Base-by-base conservation (phyloP, 2,888 invertebrate species). In the Dolichopus griseipennis region DNA sequence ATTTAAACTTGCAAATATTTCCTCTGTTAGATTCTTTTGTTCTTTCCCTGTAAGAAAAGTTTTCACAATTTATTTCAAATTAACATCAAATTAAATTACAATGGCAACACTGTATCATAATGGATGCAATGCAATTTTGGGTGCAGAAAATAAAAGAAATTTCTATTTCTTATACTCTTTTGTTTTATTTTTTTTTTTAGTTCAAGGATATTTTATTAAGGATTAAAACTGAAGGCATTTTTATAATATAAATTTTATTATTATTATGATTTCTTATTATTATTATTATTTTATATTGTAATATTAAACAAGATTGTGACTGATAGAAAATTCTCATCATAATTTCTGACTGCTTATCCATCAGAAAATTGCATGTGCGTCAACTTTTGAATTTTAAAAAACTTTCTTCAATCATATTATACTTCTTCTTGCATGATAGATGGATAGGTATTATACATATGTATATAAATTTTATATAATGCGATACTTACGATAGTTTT, bases 261-360 rank as follows among this genome's bases (percentile, higher is more conserved):
- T 52, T 52, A 18, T 52, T 52, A 18, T 52, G 9, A 41, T 41
- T 41, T 41, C 5, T 52, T 52, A 52, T 52, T 52, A 12, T 52
- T 52, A n/a, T 52, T 52, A 52, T 52, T 52, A 4, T 52, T 52
- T 52, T 52, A 18, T 12, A 37, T 12, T 52, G n/a, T 52, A 52
- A 52, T 6, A 52, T 52, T 52, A 52, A 52, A 52, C 6, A n/a
- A 52, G 6, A 52, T 52, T 52, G 15, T 52, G 52, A 52, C 52
- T 52, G 52, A 52, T 52, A 52, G 52, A 52, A 52, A 52, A 52
- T 52, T 52, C 52, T 52, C 52, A 52, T 52, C 52, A 52, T 52
- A 52, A 52, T 52, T 52, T 52, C 15, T 52, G 52, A 52, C 52
- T 52, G 52, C 52, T 52, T 52, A 52, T 52, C 52, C 52, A 52